Conservation (phyloP, 2,113 vertebrate species). For the Pituophis catenifer region DNA sequence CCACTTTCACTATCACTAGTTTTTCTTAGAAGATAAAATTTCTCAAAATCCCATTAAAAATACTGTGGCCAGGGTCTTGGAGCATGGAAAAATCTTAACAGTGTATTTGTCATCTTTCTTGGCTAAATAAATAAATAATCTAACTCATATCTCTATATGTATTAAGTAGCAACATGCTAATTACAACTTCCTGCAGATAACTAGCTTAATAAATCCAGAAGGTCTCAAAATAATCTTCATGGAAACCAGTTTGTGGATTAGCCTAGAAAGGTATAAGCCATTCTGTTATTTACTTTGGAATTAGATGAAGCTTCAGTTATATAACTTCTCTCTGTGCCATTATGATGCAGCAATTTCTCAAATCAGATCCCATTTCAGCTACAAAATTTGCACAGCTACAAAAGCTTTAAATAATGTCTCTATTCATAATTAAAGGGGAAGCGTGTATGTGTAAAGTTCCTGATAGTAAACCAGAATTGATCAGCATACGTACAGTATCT, state of each 20-base stretch:
- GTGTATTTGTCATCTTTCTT: conserved; percentile 60
- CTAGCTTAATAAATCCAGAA: conserved; percentile 66
- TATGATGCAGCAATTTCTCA: not conserved
- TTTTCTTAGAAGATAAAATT: conserved; percentile 31
- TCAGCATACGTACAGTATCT: not conserved
- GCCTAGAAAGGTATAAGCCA: conserved; percentile 31
- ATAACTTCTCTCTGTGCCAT: not conserved
- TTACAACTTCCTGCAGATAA: conserved; percentile 69
- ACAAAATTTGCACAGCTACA: not conserved
- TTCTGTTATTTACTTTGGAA: conserved; percentile 31
- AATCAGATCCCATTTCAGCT: not conserved
- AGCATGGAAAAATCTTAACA: conserved; percentile 60
- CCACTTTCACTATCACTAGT: conserved; percentile 23
- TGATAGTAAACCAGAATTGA: not conserved
- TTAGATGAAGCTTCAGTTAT: not conserved
- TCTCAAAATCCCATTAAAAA: not conserved
- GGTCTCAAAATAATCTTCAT: conserved; percentile 67
- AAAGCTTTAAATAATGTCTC: not conserved
- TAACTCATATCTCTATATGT: conserved; percentile 63
- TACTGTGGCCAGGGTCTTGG: conserved; percentile 40
- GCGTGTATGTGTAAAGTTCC: not conserved
- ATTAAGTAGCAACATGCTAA: conserved; percentile 66
- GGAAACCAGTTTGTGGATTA: conserved; percentile 56
- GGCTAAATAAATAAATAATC: conserved; percentile 64
- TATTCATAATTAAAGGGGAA: not conserved